These are phyloP conservation scores for Rousettus leschenaultii DNA, from an alignment of 2,113 vertebrate species.

Conservation along the genomic window DNA sequence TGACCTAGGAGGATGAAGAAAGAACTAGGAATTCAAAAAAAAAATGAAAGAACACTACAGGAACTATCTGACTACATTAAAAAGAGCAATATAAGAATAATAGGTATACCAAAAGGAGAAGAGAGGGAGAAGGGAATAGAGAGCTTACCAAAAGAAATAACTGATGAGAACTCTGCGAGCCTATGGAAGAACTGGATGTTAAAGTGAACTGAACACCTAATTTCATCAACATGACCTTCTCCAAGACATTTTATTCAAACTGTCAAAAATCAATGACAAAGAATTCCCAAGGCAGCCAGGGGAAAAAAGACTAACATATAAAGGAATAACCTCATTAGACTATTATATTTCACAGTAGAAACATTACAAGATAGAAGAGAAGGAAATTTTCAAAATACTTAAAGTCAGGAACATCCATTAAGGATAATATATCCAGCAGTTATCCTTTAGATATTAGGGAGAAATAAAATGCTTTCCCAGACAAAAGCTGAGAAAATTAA, in stretches of 20 bases:
- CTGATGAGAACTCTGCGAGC: neutral
- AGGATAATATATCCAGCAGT: neutral
- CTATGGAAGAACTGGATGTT: neutral
- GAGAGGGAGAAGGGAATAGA: neutral
- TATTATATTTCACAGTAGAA: neutral
- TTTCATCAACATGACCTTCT: neutral
- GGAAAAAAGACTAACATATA: neutral
- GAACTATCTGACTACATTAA: neutral
- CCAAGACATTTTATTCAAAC: neutral
- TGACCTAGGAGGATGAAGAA: neutral
- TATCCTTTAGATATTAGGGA: neutral
- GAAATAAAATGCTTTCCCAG: neutral
- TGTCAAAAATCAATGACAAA: neutral
- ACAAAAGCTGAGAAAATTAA: neutral
- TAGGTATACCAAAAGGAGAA: neutral
- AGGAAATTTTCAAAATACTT: neutral
- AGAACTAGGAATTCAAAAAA: neutral
- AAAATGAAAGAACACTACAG: neutral
- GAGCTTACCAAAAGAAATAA: neutral
- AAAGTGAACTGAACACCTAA: neutral
- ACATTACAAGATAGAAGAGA: neutral
- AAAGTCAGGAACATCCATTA: neutral
- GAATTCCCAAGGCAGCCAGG: neutral
- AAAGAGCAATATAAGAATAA: neutral
- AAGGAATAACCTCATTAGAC: neutral